Percentiles rank a stretch among this genome's conserved stretches.
Evolutionary conservation across 2,888 invertebrate species (phyloP).

Genomic region (Hipparchia semele): DNA sequence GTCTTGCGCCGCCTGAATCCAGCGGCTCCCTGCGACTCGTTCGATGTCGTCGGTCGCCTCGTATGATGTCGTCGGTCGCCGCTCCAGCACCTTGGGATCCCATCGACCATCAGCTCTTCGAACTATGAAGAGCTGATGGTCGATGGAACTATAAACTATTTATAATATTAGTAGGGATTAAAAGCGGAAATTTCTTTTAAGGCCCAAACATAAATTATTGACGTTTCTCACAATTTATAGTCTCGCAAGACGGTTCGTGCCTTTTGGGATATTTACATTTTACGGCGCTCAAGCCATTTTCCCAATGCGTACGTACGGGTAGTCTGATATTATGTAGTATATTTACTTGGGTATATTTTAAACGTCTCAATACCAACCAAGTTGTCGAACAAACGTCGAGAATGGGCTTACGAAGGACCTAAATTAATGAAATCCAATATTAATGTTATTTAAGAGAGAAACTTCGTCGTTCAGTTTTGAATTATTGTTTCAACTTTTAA

Average conservation of each 20-base stretch:
- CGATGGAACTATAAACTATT: no score
- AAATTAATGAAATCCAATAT: slow-evolving; percentile 24
- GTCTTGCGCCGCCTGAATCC: no score
- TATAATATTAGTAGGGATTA: background rate
- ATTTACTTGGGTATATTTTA: slow-evolving; percentile 25
- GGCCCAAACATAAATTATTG: slow-evolving; percentile 3
- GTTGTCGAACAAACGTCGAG: slow-evolving; percentile 23
- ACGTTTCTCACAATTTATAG: slow-evolving; percentile 22
- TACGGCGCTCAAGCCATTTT: slow-evolving; percentile 22
- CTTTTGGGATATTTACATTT: slow-evolving; percentile 28
- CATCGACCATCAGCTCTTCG: no score
- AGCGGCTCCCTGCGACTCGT: no score
- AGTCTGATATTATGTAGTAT: slow-evolving; percentile 12
- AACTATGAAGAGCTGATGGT: no score
- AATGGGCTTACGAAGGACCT: slow-evolving; percentile 11
- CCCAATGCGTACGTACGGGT: slow-evolving; percentile 25
- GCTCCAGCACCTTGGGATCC: no score
- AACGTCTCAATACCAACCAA: slow-evolving; percentile 21
- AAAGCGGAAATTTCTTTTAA: background rate
- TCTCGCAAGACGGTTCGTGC: slow-evolving; percentile 18
- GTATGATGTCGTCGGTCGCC: no score
- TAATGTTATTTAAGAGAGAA: slow-evolving; percentile 17
- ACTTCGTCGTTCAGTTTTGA: slow-evolving; percentile 14
- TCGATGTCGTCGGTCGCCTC: no score
- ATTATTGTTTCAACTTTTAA: background rate